Base-by-base conservation (phyloP, 2,797 vertebrate genomes). In the Anguilla pacifica region DNA sequence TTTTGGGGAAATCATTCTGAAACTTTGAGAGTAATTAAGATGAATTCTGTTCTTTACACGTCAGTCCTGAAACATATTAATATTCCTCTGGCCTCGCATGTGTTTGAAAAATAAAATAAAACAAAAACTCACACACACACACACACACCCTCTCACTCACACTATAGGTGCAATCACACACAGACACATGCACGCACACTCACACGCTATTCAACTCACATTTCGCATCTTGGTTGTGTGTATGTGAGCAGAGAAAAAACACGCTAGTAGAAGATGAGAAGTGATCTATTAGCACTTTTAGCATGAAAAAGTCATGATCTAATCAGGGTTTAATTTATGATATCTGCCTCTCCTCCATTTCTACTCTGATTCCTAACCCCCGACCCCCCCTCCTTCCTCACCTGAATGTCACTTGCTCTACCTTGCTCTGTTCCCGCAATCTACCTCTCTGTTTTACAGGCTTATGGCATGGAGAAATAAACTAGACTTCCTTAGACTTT, bases 11-110 rank as follows among this genome's bases (percentile, higher is more conserved):
- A 95, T 95, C 95, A 95, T 95, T 95, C 83, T 94, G 94, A 95
- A 95, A 95, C 94, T 95, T 61, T 93, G 94, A 94, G 93, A 94
- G 94, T 95, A 95, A 95, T 95, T 96, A 95, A 94, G 95, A 96
- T 96, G 95, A 95, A 96, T 95, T 95, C 94, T 93, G 93, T 93
- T 95, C 94, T 96, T 96, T 95, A 95, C 94, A 94, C 95, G 95
- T 95, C 95, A 95, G 94, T 95, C 94, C 94, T 94, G 94, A 93
- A 74, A 92, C 93, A 94, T 93, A 92, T 94, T 95, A 92, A 91
- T 94, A 87, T 93, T 86, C 61, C 25, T 51, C 49, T 72, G 43
- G n/a, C 22, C 74, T 46, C 39, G 11, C 74, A 28, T 79, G 19
- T 28, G 31, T 43, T 39, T 9, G 13, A 53, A 87, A 55, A 59